Percentiles rank a stretch among this genome's conserved stretches.
Evolutionary conservation across 1,140 invertebrate species (phyloP).

Genomic region (Aporrectodea caliginosa): DNA sequence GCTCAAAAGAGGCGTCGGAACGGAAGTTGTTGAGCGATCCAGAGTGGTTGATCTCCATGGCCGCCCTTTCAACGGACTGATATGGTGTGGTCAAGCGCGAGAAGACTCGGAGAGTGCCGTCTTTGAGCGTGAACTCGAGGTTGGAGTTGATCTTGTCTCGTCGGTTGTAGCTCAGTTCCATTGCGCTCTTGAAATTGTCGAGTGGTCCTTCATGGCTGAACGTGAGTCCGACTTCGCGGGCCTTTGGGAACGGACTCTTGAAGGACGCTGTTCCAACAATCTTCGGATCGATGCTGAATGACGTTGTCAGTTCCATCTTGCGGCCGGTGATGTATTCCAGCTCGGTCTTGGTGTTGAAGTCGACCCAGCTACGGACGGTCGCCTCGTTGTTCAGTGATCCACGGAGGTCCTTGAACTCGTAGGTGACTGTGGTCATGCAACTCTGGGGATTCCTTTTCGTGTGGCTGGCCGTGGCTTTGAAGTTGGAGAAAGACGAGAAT

Average conservation of each 20-base stretch:
- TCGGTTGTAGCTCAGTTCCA: not conserved
- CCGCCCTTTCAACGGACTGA: not conserved
- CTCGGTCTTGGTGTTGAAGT: slow-evolving; percentile 12
- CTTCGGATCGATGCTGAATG: not conserved
- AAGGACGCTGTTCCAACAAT: not conserved
- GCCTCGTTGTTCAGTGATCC: not conserved
- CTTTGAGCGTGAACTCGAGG: slow-evolving; percentile 10
- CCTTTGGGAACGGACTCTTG: slow-evolving; percentile 20
- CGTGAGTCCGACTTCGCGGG: not conserved
- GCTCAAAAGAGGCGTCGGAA: slow-evolving; percentile 10
- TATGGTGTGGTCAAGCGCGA: slow-evolving; percentile 22
- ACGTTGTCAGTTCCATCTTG: not conserved
- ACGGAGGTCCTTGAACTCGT: not conserved
- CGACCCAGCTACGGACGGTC: not conserved
- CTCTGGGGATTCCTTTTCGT: not conserved
- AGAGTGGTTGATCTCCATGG: not conserved
- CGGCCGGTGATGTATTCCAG: slow-evolving; percentile 6
- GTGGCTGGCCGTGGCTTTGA: not conserved
- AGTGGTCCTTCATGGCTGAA: slow-evolving; percentile 26
- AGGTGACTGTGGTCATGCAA: not conserved
- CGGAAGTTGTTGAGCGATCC: not conserved
- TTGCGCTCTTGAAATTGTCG: slow-evolving; percentile 22
- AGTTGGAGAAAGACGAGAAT: not conserved
- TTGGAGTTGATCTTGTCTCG: not conserved
- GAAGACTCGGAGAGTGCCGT: not conserved